Evolutionary conservation across 2,113 vertebrate genomes (phyloP), one percentile per base, ranked within the genome.

Genomic region (Paracanthobrama guichenoti): DNA sequence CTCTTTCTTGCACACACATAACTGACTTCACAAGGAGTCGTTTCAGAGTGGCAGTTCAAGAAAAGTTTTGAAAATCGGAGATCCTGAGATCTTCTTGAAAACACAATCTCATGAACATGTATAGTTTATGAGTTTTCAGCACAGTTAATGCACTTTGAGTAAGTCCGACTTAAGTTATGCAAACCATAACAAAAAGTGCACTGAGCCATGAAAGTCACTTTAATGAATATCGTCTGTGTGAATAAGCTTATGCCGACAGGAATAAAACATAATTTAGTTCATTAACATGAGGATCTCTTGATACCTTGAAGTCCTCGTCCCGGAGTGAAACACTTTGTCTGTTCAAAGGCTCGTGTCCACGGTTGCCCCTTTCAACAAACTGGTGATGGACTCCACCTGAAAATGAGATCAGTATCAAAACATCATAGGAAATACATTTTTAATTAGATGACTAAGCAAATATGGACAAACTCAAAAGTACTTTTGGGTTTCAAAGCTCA

Each of bases 311-410:
- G 92, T 88, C 96, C 95, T 93, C 97, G 94, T 66, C 93, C 96
- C 57, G 97, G 97, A 13, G 95, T 98, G 64, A 99, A 96, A 85
- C 94, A 96, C 85, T 97, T 98, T 18, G 97, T 99, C 89, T 99
- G 97, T 80, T 99, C 97, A 90, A 99, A 99, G 13, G 93, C 97
- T n/a, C 95, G 96, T 82, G 95, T 90, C n/a, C 74, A 98, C 96
- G 87, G 96, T 95, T 11, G 95, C 93, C 55, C 97, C 97, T 92
- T 96, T 97, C 87, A 99, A 93, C 88, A 98, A 93, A 88, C 90
- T 96, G 88, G 91, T 95, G 83, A 99, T 96, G 16, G 97, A 97
- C 90, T 99, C 98, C 62, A 99, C 96, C 98, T 99, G 91, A 42
- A 87, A 88, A 91, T 80, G 87, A 90, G 60, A 73, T 18, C 57